Base-by-base conservation (phyloP, 2,888 invertebrate genomes). In the Chloroclysta siterata region DNA sequence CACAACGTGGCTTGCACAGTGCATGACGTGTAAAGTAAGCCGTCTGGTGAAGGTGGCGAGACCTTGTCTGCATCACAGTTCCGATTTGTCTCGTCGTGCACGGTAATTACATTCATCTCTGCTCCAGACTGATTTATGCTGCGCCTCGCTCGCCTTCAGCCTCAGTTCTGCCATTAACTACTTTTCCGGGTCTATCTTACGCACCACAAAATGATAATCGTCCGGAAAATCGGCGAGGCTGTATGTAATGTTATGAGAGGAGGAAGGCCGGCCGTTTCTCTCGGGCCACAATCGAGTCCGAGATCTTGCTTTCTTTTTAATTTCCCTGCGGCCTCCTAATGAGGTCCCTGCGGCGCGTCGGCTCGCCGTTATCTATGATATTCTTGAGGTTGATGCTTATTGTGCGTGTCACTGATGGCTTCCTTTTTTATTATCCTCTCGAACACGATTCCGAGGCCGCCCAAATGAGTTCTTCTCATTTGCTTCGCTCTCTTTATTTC, bases 371-470 rank as follows among this genome's bases (percentile, higher is more conserved):
- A 91, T 93, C 92, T 93, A 93, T 93, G 93, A 93, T 93, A 93
- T 93, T 93, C 90, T 92, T 90, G 93, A 91, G 93, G 92, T 92
- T 93, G 93, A 93, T 93, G 92, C 93, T 93, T 90, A 93, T 93
- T 93, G 93, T 93, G 93, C 93, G 93, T 93, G 93, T 92, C 93
- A 93, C 92, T 93, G 92, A 92, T 92, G 91, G 89, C 87, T 90
- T 91, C 91, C 90, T 85, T 92, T 91, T 90, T 92, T 92, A 91
- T 92, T 92, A 89, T 91, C 90, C 92, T 90, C 93, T 91, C 90
- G 90, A 93, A 93, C 87, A 92, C 92, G 89, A 92, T 93, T 92
- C 89, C 88, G 90, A 82, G 89, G 87, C 85, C 87, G 87, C 84
- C 88, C 85, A 90, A 93, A 93, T 90, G 89, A 92, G 88, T 85